These are phyloP conservation scores for Monopis laevigella DNA, from an alignment of 2,888 invertebrate species.

Conservation along the genomic window DNA sequence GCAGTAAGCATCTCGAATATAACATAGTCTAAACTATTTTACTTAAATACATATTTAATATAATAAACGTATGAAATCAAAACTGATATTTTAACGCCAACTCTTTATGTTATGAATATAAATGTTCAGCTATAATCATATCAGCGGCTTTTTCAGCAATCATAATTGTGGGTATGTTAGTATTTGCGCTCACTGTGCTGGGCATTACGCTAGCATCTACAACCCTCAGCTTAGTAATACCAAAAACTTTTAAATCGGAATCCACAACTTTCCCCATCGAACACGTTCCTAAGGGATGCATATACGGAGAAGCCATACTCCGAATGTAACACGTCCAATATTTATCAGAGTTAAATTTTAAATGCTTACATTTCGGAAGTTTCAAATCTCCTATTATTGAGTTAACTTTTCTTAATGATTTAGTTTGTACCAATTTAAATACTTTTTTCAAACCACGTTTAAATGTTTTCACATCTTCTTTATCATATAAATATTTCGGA, in stretches of 20 bases:
- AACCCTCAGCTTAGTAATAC: slow-evolving; percentile 9
- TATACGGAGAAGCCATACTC: slow-evolving; percentile 2
- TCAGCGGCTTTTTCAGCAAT: slow-evolving; percentile 13
- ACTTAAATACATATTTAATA: too few species aligned
- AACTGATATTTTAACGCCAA: too few species aligned
- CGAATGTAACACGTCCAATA: slow-evolving; percentile 14
- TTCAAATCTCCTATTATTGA: background rate
- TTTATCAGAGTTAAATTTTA: slow-evolving; percentile 8
- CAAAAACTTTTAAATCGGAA: slow-evolving; percentile 7
- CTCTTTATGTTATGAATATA: too few species aligned
- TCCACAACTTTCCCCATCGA: slow-evolving; percentile 14
- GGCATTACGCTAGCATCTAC: slow-evolving; percentile 14
- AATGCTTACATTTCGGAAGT: slow-evolving; percentile 11
- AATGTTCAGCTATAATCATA: slow-evolving; percentile 12
- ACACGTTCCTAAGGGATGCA: slow-evolving; percentile 8
- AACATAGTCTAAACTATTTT: too few species aligned
- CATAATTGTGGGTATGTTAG: slow-evolving; percentile 1
- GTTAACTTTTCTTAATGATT: background rate
- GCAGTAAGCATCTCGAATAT: too few species aligned
- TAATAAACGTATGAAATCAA: too few species aligned
- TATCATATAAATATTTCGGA: background rate
- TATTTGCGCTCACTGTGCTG: background rate
- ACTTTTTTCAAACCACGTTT: background rate
- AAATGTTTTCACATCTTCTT: background rate
- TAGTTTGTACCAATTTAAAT: slow-evolving; percentile 7